Percentiles rank a stretch among this genome's conserved stretches.
Evolutionary conservation across 1,140 invertebrate genomes (phyloP).

Genomic region (Araneus ventricosus): DNA sequence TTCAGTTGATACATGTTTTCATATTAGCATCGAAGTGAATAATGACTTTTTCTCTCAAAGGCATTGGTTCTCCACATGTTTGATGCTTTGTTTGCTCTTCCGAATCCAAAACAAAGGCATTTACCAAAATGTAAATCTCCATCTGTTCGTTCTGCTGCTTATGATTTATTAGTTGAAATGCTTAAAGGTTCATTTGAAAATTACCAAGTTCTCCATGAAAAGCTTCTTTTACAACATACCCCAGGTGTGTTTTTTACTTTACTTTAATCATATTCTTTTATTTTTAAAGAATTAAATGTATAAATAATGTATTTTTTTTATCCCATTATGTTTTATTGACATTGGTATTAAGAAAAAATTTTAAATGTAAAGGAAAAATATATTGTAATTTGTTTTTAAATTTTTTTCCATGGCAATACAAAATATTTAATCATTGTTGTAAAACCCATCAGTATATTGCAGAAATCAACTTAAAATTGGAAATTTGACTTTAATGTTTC

Average conservation of each 20-base stretch:
- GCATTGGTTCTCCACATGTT: conserved; percentile 85
- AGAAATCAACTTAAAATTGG: too few species aligned
- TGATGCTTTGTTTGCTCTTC: conserved; percentile 93
- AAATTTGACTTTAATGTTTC: too few species aligned
- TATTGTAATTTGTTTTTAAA: too few species aligned
- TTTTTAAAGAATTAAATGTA: too few species aligned
- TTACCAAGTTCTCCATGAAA: conserved; percentile 90
- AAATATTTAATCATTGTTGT: too few species aligned
- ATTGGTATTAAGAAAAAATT: too few species aligned
- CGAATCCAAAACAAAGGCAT: conserved; percentile 89
- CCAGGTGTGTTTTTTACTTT: conserved; percentile 33
- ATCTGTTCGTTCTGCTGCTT: conserved; percentile 91
- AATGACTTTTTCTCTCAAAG: conserved; percentile 63
- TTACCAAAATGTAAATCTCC: conserved; percentile 96
- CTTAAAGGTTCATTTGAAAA: conserved; percentile 91
- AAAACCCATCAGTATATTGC: too few species aligned
- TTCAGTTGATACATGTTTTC: background rate
- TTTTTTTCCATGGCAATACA: too few species aligned
- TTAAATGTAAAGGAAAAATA: too few species aligned
- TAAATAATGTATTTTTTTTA: too few species aligned
- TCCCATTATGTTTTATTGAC: too few species aligned
- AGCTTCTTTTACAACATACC: conserved; percentile 91
- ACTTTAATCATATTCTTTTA: too few species aligned
- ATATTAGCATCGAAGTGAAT: background rate
- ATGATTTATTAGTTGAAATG: conserved; percentile 93